phyloP scores from a whole-genome alignment of 2,888 invertebrate genomes.

The Cerceris rybyensis region DNA sequence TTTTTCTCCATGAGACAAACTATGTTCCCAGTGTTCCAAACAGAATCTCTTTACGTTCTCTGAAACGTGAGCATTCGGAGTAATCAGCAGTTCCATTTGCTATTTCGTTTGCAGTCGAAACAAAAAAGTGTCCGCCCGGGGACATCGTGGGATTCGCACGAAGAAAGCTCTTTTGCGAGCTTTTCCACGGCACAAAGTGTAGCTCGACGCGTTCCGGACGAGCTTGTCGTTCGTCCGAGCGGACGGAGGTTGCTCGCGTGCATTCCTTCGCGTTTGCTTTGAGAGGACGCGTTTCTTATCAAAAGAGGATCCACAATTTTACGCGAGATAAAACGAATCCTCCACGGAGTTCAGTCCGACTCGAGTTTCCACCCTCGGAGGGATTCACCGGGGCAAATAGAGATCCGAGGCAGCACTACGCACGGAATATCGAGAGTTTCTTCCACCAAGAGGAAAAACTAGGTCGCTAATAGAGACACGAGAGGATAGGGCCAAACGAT shows the following conservation, averaged over 20 bases:
- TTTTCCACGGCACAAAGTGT: conserved; percentile 49
- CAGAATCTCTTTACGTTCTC: too few species aligned
- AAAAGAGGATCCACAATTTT: too few species aligned
- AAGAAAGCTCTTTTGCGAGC: conserved; percentile 49
- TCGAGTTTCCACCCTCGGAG: too few species aligned
- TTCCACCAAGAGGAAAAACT: conserved; percentile 4
- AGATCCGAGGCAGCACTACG: background rate
- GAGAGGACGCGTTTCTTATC: too few species aligned
- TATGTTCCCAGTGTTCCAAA: too few species aligned
- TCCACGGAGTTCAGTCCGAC: too few species aligned
- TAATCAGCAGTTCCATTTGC: too few species aligned
- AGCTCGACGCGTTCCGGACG: conserved; percentile 25
- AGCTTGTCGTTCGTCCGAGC: conserved; percentile 18
- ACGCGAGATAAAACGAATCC: too few species aligned
- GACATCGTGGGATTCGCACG: conserved; percentile 3
- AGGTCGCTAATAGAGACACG: conserved; percentile 31
- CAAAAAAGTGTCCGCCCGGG: background rate
- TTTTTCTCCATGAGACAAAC: too few species aligned
- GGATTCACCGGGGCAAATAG: too few species aligned
- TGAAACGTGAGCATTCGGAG: too few species aligned
- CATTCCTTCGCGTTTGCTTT: background rate
- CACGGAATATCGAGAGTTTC: background rate
- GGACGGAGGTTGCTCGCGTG: background rate
- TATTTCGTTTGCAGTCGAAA: too few species aligned
- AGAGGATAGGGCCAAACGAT: background rate